Evolutionary conservation across 2,113 vertebrate species (phyloP), one percentile per base, ranked within the genome.

Genomic region (Salvelinus namaycush): DNA sequence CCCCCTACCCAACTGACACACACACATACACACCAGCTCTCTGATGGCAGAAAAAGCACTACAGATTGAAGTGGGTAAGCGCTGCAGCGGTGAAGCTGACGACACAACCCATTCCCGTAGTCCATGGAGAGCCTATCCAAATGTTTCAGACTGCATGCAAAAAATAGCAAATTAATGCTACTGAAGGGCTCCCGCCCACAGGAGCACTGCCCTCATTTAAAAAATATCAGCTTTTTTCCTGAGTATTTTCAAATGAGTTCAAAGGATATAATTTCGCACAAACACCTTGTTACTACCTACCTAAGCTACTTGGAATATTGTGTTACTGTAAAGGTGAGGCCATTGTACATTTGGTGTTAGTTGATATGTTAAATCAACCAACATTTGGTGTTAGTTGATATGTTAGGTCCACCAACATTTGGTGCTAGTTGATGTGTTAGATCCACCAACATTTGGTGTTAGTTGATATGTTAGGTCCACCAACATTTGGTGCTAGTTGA

Each of bases 131-230:
- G 88, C 88, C 91, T 90, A 92, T 93, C 84, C 88, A 93, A 93
- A 92, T 79, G 76, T 91, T 93, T 93, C 88, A 92, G 91, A 88
- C 83, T 72, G 76, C 87, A 86, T 87, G 88, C 70, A 90, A 94
- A 94, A 93, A 93, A 93, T 93, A 89, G 91, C 88, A 89, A 91
- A 93, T 93, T 90, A 93, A 94, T 94, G 89, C 91, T 87, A 91
- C 80, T 93, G 92, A 92, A 94, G 93, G 77, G 88, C 80, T 81
- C 80, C 86, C 87, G 80, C 88, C 90, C 87, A 87, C 89, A 85
- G 85, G 89, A 88, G 91, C 82, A 76, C 34, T 82, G 89, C 83
- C 89, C 92, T 92, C 81, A 71, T 91, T 91, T 87, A 76, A 85
- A 48, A 87, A 87, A 90, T 82, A 84, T 78, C 60, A 49, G 39